Conservation (phyloP, 2,888 invertebrate genomes). For the Eupithecia centaureata region DNA sequence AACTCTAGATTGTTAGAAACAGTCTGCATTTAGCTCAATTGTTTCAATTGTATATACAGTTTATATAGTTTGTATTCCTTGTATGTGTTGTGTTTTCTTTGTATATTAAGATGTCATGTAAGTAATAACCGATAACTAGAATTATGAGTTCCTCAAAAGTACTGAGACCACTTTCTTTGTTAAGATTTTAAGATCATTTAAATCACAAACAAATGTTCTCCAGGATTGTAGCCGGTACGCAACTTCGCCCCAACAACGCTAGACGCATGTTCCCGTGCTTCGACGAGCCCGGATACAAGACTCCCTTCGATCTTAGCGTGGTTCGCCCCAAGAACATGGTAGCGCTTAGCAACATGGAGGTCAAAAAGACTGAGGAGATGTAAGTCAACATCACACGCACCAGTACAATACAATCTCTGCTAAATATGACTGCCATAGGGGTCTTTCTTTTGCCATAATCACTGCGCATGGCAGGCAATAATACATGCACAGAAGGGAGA, state of each 20-base stretch:
- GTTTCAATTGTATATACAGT: too few relatives aligned
- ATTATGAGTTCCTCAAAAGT: too few relatives aligned
- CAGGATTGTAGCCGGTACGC: slow-evolving; percentile 87
- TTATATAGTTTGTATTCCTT: too few relatives aligned
- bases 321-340: slow-evolving; percentile 84
- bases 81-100: too few relatives aligned
- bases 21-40: too few relatives aligned
- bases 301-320: slow-evolving; percentile 86
- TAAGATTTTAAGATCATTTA: not conserved
- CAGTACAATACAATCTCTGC: not conserved
- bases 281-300: slow-evolving; percentile 91
- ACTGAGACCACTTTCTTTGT: not conserved
- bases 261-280: slow-evolving; percentile 92
- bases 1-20: too few relatives aligned
- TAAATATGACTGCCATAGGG: not conserved
- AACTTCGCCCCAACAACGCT: slow-evolving; percentile 89
- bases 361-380: slow-evolving; percentile 84
- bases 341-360: slow-evolving; percentile 86
- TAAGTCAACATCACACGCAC: slow-evolving; percentile 66
- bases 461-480: too few relatives aligned
- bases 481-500: too few relatives aligned
- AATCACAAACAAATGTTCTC: not conserved
- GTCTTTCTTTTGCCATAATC: not conserved
- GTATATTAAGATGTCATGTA: too few relatives aligned
- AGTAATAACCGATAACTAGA: too few relatives aligned